Conservation (phyloP, 2,888 invertebrate genomes). For the Dicyrtomina minuta region DNA sequence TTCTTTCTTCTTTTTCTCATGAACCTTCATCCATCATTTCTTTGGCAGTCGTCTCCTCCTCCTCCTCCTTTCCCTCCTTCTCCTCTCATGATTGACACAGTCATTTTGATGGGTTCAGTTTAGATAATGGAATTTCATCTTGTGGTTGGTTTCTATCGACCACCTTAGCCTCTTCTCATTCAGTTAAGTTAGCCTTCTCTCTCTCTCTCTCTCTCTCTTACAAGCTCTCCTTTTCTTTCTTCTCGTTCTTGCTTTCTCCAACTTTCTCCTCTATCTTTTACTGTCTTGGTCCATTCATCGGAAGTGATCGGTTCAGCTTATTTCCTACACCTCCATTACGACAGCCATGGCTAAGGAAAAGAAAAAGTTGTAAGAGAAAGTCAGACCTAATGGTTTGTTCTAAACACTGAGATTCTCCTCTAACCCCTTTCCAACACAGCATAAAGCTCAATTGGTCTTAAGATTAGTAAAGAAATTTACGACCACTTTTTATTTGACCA, state of each 20-base stretch:
- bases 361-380: neutral
- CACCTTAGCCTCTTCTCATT: conserved; percentile 17
- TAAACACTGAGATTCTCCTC: conserved; percentile 10
- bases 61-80: conserved; percentile 28
- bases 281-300: conserved; percentile 20
- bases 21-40: conserved; percentile 35
- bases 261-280: neutral
- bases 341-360: too few relatives aligned
- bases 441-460: conserved; percentile 24
- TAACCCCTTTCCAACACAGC: conserved; percentile 11
- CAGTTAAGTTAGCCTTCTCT: neutral
- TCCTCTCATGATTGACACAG: conserved; percentile 38
- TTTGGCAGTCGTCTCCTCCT: conserved; percentile 24
- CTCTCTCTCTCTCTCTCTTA: neutral
- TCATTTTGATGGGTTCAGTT: conserved; percentile 37
- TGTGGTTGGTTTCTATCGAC: conserved; percentile 20
- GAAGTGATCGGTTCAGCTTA: conserved; percentile 28
- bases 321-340: conserved; percentile 9
- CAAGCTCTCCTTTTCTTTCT: neutral
- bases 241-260: neutral
- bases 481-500: conserved; percentile 23
- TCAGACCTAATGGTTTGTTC: conserved; percentile 11
- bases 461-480: conserved; percentile 31
- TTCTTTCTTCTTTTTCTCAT: conserved; percentile 20
- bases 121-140: conserved; percentile 37